Evolutionary conservation across 1,140 invertebrate genomes (phyloP).

Genomic region (Pissodes strobi): DNA sequence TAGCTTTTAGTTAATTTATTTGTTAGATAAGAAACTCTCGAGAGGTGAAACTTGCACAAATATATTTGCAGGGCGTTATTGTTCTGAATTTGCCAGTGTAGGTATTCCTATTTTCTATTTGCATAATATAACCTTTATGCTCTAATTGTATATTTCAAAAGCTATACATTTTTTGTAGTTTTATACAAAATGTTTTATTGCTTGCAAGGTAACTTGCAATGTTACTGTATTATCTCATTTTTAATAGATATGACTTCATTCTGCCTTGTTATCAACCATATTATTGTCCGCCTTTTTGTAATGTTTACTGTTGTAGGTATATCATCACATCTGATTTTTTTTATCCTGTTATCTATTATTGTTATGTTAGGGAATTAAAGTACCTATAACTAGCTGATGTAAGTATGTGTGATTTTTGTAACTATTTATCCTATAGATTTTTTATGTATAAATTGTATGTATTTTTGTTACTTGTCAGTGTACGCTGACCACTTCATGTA

Average conservation of each 20-base stretch:
- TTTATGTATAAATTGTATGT: conserved; percentile 56
- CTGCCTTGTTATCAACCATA: conserved; percentile 23
- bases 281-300: conserved; percentile 22
- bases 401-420: conserved; percentile 55
- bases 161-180: conserved; percentile 13
- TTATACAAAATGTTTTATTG: conserved; percentile 20
- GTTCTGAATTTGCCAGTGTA: conserved; percentile 45
- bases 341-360: conserved; percentile 36
- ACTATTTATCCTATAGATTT: conserved; percentile 54
- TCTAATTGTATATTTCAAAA: neutral
- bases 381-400: conserved; percentile 53
- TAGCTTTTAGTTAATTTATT: conserved; percentile 54
- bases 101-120: conserved; percentile 40
- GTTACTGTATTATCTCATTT: conserved; percentile 40
- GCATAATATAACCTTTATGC: neutral
- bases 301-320: conserved; percentile 40
- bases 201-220: conserved; percentile 35
- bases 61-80: conserved; percentile 30
- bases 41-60: conserved; percentile 39
- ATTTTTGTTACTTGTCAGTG: conserved; percentile 52
- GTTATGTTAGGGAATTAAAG: conserved; percentile 50
- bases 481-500: conserved; percentile 37
- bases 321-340: conserved; percentile 45
- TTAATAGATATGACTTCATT: conserved; percentile 38
- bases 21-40: conserved; percentile 38